These are phyloP conservation scores for Tragopan temminckii DNA, from an alignment of 2,797 vertebrate genomes.

Conservation along the genomic window DNA sequence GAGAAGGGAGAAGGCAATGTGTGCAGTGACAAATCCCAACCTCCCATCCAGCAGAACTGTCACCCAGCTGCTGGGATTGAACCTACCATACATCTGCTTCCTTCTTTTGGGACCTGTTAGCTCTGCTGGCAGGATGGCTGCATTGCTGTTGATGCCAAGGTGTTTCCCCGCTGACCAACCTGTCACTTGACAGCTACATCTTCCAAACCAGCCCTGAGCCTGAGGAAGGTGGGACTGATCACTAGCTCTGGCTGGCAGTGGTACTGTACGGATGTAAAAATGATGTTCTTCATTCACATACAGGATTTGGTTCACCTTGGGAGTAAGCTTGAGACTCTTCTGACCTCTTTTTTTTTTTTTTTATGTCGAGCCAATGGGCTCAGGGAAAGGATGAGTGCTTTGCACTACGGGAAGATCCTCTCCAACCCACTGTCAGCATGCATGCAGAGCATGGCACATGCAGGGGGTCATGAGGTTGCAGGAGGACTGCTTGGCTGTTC, in stretches of 20 bases:
- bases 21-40: not conserved
- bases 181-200: not conserved
- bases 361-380: not conserved
- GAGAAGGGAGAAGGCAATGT: not conserved
- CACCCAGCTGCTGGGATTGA: not conserved
- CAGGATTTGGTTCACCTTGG: not conserved
- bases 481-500: not conserved
- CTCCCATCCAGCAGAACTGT: not conserved
- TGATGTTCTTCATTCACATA: rapidly evolving
- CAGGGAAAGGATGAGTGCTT: not conserved
- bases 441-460: not conserved
- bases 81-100: not conserved
- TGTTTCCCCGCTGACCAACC: not conserved
- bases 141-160: not conserved
- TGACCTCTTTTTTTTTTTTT: not conserved
- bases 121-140: not conserved
- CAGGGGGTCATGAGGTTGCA: not conserved
- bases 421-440: rapidly evolving
- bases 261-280: not conserved
- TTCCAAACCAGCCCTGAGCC: not conserved
- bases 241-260: not conserved
- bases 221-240: not conserved
- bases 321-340: not conserved
- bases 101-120: not conserved
- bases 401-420: not conserved